Conservation (phyloP, 2,888 invertebrate species). For the Campoletis raptor region DNA sequence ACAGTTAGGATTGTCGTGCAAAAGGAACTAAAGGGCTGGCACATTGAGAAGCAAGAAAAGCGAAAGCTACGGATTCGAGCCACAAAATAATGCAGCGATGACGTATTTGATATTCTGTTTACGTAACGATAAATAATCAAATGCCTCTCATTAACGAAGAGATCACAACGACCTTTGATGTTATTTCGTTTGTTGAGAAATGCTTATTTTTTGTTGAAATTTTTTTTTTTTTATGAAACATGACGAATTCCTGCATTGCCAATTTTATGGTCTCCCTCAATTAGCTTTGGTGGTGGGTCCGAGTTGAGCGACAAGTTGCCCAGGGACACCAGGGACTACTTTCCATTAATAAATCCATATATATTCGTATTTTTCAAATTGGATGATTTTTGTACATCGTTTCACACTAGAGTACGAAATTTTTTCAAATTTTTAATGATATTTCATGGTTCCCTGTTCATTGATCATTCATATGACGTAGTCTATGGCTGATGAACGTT, state of each 20-base stretch:
- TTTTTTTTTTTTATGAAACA: not conserved
- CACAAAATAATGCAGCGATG: not conserved
- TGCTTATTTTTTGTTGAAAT: too few relatives aligned
- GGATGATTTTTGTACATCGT: not conserved
- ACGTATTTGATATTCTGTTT: not conserved
- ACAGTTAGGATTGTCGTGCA: not conserved
- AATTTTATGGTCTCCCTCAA: not conserved
- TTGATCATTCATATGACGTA: not conserved
- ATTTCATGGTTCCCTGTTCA: not conserved
- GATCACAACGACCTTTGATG: not conserved
- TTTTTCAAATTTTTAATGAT: not conserved
- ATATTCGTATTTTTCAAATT: not conserved
- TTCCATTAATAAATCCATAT: not conserved
- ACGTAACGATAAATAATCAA: constrained; percentile 1
- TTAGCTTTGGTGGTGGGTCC: not conserved
- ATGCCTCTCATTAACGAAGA: constrained; percentile 6
- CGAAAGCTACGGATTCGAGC: not conserved
- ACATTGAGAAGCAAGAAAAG: not conserved
- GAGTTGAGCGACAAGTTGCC: not conserved
- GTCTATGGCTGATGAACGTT: not conserved
- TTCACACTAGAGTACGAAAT: not conserved
- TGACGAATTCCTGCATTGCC: constrained; percentile 2
- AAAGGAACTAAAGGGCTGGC: not conserved
- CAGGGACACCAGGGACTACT: constrained; percentile 17
- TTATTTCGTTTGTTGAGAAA: constrained; percentile 17